Evolutionary conservation across 2,797 vertebrate genomes (phyloP).

Genomic region (Pygocentrus nattereri): DNA sequence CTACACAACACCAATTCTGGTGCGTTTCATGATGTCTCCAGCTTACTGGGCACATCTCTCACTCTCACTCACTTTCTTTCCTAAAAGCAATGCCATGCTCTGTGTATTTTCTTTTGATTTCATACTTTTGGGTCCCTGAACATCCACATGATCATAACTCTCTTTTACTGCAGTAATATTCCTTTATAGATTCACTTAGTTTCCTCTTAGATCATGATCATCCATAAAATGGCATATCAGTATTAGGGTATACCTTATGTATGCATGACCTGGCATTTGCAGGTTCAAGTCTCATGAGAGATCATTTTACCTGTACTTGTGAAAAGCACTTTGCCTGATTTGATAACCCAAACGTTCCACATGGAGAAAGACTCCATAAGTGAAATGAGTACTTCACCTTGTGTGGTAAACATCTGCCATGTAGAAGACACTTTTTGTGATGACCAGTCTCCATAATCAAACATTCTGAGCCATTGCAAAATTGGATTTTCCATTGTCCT

Average conservation of each 20-base stretch:
- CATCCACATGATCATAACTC: background rate
- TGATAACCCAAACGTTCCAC: conserved; percentile 19
- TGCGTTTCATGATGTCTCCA: background rate
- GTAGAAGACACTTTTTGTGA: conserved; percentile 15
- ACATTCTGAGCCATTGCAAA: background rate
- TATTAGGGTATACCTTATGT: background rate
- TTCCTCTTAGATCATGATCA: conserved; percentile 2
- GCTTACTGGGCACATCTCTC: background rate
- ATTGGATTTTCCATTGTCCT: background rate
- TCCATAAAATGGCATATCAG: background rate
- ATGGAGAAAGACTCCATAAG: conserved; percentile 44
- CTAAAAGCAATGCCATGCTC: background rate
- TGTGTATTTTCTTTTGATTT: background rate
- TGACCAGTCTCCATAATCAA: background rate
- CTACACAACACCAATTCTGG: background rate
- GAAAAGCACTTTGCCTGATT: conserved; percentile 45
- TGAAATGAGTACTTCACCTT: conserved; percentile 48
- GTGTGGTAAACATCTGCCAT: conserved; percentile 15
- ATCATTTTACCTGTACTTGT: conserved; percentile 19
- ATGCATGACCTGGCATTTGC: conserved; percentile 25
- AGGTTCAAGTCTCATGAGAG: conserved; percentile 8
- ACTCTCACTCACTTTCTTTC: background rate
- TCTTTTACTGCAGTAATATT: conserved; percentile 8
- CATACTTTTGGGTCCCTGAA: background rate
- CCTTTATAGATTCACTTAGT: conserved; percentile 11